Evolutionary conservation across 2,888 invertebrate species (phyloP).

Genomic region (Nowickia ferox): DNA sequence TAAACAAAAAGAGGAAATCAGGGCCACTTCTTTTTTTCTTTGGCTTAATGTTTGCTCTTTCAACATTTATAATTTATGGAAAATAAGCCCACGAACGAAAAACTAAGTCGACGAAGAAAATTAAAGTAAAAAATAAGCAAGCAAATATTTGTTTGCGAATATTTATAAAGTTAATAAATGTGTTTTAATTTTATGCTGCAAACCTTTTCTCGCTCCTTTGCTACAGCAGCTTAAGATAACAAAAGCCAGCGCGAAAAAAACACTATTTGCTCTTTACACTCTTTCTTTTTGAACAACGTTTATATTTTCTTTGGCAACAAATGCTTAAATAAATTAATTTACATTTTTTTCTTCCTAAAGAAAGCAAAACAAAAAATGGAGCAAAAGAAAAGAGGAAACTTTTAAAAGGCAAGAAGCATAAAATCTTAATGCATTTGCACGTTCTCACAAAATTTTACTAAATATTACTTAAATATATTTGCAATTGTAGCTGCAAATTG

Average conservation of each 20-base stretch:
- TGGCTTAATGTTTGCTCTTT: background rate
- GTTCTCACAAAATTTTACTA: background rate
- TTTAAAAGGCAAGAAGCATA: background rate
- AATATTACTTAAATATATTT: background rate
- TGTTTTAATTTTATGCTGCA: constrained; percentile 7
- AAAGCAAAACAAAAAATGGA: background rate
- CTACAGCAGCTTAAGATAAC: constrained; percentile 6
- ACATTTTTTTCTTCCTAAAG: background rate
- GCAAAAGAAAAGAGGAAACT: no score
- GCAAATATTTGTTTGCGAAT: constrained; percentile 33
- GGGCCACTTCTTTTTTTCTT: background rate
- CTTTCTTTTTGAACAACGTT: background rate
- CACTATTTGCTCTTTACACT: constrained; percentile 12
- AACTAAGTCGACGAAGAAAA: background rate
- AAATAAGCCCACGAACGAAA: background rate
- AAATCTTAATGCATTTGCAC: constrained; percentile 27
- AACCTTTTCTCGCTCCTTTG: background rate
- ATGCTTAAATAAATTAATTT: constrained; percentile 50
- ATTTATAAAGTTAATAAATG: constrained; percentile 42
- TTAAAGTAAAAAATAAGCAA: background rate
- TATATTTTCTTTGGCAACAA: constrained; percentile 27
- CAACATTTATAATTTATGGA: background rate
- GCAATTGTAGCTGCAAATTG: constrained; percentile 15
- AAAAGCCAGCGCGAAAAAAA: background rate
- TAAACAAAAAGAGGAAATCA: background rate